Conservation (phyloP, 2,113 vertebrate species). For the Oceanodroma tethys region DNA sequence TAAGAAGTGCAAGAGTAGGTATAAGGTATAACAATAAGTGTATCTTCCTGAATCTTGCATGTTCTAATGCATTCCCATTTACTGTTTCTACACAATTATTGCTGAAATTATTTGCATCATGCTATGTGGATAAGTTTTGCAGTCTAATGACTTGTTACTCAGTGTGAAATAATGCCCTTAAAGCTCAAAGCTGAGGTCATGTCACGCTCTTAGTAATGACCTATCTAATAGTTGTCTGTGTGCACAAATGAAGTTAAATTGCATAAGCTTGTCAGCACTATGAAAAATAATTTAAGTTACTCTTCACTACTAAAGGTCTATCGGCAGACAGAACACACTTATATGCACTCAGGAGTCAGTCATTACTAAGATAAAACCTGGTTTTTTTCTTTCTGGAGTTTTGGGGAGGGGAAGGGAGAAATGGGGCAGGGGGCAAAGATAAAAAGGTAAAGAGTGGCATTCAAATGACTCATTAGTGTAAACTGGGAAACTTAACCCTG, state of each 20-base stretch:
- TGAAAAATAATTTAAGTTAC: not conserved
- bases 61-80: not conserved
- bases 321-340: not conserved
- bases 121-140: not conserved
- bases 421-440: not conserved
- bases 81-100: not conserved
- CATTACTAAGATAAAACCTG: not conserved
- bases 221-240: not conserved
- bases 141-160: slow-evolving; percentile 10
- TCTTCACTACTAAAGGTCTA: not conserved
- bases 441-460: not conserved
- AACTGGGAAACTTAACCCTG: not conserved
- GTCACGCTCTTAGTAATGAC: not conserved
- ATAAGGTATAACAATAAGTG: not conserved
- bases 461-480: not conserved
- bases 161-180: slow-evolving; percentile 13
- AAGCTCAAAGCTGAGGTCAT: slow-evolving; percentile 1
- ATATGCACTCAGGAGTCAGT: not conserved
- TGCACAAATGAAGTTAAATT: not conserved
- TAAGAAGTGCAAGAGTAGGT: not conserved
- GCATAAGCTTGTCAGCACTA: not conserved
- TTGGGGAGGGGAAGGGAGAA: not conserved
- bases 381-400: not conserved
- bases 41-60: not conserved
- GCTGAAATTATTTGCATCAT: not conserved